Base-by-base conservation (phyloP, 2,113 vertebrate species). In the Origma solitaria region DNA sequence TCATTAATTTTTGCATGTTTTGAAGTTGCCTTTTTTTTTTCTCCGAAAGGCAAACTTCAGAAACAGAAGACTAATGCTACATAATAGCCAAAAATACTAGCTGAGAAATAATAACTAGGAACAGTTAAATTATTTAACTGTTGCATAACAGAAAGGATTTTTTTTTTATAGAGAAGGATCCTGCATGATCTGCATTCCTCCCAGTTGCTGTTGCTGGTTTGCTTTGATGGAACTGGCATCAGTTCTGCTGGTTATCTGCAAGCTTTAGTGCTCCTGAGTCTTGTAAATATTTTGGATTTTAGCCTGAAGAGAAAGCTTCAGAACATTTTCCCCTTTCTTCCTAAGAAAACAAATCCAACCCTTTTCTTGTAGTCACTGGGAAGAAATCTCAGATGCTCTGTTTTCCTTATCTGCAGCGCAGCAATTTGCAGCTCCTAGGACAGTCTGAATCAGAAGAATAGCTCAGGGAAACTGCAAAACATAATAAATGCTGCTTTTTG, bases 1-100 rank as follows among this genome's bases (percentile, higher is more conserved):
- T 86, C 83, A 87, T 96, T 97, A 95, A 88, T 96, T 96, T 94
- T 95, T 96, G 75, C 92, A 79, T 96, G 96, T 97, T 96, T 96
- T 91, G 75, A 95, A 93, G 77, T 73, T 85, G 37, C 18, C 35
- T 75, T 91, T 95, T 87, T 87, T 95, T 86, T 94, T 70, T 7
- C 44, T 73, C 79, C 0, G 0, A 82, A 92, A 79, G 54, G 40
- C 62, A 77, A 38, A 84, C 65, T 93, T 94, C 57, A 95, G 94
- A 92, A 95, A 90, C 45, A 92, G 84, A 45, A 42, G 60, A 79
- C 62, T 90, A 90, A 82, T 95, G 68, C 78, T 87, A 4, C 58
- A 15, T 86, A 75, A 78, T 88, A 90, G 91, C 71, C 49, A 66
- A 50, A 90, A 72, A n/a, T 49, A 53, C 40, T 88, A 61, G 64